Conservation (phyloP, 2,797 vertebrate species). For the Argentina silus region DNA sequence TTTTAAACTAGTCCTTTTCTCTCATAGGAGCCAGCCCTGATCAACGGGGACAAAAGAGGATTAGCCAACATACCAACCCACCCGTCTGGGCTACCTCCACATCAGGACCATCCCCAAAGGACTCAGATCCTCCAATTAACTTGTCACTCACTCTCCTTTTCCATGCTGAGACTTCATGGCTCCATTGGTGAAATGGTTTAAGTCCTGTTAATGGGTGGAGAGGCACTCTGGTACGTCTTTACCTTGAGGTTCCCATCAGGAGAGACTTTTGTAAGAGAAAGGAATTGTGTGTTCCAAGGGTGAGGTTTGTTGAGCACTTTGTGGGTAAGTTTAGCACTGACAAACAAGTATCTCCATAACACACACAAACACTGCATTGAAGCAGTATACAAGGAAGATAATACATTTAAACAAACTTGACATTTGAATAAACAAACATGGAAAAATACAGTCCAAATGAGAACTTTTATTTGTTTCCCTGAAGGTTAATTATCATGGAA, state of each 20-base stretch:
- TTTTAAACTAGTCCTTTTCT: constrained; percentile 58
- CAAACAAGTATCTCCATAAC: too few relatives aligned
- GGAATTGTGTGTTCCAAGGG: background rate
- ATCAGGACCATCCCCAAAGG: constrained; percentile 70
- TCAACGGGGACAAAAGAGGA: constrained; percentile 64
- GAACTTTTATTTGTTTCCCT: too few relatives aligned
- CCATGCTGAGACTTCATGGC: constrained; percentile 66
- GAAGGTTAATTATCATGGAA: too few relatives aligned
- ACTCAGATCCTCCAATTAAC: constrained; percentile 79
- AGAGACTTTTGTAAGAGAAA: constrained; percentile 34
- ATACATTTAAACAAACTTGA: background rate
- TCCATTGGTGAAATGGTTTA: constrained; percentile 68
- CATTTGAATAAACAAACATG: too few relatives aligned
- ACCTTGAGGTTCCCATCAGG: constrained; percentile 52
- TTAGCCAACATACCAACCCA: constrained; percentile 71
- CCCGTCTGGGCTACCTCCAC: constrained; percentile 63
- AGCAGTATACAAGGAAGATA: background rate
- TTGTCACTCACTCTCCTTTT: constrained; percentile 77
- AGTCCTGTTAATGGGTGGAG: constrained; percentile 34
- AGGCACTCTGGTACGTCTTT: constrained; percentile 51
- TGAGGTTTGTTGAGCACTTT: background rate
- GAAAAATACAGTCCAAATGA: background rate
- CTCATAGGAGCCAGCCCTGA: constrained; percentile 57
- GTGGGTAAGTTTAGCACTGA: too few relatives aligned
- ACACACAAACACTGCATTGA: too few relatives aligned